Base-by-base conservation (phyloP, 1,140 invertebrate genomes). In the Drosophila ironensis region DNA sequence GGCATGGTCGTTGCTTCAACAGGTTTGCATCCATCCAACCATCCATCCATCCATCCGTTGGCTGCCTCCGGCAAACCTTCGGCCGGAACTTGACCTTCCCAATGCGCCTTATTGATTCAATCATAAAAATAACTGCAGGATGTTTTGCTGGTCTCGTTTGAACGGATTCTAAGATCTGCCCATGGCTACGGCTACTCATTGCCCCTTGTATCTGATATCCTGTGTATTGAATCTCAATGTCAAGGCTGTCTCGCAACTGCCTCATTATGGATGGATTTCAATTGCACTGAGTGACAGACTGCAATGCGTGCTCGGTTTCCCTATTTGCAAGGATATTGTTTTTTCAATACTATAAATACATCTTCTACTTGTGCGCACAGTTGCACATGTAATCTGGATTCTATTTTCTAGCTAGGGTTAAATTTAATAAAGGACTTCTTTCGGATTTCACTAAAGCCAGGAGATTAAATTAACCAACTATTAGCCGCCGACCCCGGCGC, bases 91-190 rank as follows among this genome's bases (percentile, higher is more conserved):
- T 63, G 52, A 41, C 71, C 71, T 64, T 64, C 45, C 37, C 45
- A 52, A 27, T 67, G 67, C 72, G 51, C 40, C 54, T 46, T 84
- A 82, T 82, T 82, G 77, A 84, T 82, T 84, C 69, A 73, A 84
- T 84, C 56, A 61, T 53, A 81, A 72, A 64, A 84, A 82, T 69
- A 64, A 72, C 69, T 73, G 77, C 77, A 78, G 73, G 51, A 46
- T 73, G 68, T 64, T 70, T 48, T 42, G 25, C n/a, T n/a, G n/a
- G n/a, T n/a, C n/a, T 25, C 42, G 8, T 59, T 24, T 37, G 16
- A n/a, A n/a, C n/a, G n/a, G n/a, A n/a, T 12, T 50, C 40, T 24
- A 33, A 6, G 17, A 20, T 25, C 8, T 27, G 22, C 14, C 35
- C 9, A 8, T 61, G 60, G 24, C 57, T 30, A 20, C 0, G 38